A percentile compares a stretch with the other conserved stretches of the same genome.
Evolutionary conservation across 2,888 invertebrate genomes (phyloP).

Genomic region (Melangyna quadrimaculata): DNA sequence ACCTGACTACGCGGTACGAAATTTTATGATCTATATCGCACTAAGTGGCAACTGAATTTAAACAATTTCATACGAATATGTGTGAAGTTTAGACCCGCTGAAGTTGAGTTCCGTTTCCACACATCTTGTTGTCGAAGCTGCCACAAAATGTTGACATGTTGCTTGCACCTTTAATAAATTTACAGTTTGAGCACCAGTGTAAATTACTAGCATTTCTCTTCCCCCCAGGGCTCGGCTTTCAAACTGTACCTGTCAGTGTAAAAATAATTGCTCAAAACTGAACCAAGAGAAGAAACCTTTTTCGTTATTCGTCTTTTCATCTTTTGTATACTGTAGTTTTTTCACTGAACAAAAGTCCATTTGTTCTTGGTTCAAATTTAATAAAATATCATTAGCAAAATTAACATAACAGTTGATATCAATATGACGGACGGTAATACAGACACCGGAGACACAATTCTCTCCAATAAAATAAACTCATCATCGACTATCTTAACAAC

Average conservation of each 20-base stretch:
- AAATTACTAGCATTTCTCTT: too few species aligned
- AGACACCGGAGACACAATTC: slow-evolving; percentile 79
- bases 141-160: background rate
- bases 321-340: slow-evolving; percentile 24
- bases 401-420: slow-evolving; percentile 78
- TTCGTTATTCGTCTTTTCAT: slow-evolving; percentile 18
- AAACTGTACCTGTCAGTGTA: too few species aligned
- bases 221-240: too few species aligned
- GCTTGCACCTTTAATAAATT: background rate
- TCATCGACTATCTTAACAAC: background rate
- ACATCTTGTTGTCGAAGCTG: too few species aligned
- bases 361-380: slow-evolving; percentile 32
- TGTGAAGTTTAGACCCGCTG: too few species aligned
- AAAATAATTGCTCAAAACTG: background rate
- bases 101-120: too few species aligned
- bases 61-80: too few species aligned
- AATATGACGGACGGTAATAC: slow-evolving; percentile 78
- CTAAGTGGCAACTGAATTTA: too few species aligned
- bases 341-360: slow-evolving; percentile 21
- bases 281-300: slow-evolving; percentile 11
- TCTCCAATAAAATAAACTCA: slow-evolving; percentile 58
- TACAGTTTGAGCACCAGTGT: slow-evolving; percentile 35
- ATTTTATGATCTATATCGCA: too few species aligned
- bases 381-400: slow-evolving; percentile 74
- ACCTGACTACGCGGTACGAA: too few species aligned